A percentile compares a stretch with the other conserved stretches of the same genome.
Evolutionary conservation across 2,113 vertebrate genomes (phyloP).

Genomic region (Trogon melanurus): DNA sequence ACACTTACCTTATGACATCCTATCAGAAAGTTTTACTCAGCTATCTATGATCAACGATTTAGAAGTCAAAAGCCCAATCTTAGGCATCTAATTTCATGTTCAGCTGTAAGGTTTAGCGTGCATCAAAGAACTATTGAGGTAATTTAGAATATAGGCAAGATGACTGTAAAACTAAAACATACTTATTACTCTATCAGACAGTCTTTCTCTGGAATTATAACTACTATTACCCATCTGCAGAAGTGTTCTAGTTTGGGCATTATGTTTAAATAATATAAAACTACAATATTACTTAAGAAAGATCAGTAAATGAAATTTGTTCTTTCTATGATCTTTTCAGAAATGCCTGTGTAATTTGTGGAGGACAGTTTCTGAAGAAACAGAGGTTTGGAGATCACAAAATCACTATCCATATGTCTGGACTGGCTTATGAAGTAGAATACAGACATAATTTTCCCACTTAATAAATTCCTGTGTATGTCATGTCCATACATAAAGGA

Average conservation of each 20-base stretch:
- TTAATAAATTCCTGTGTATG: conserved; percentile 20
- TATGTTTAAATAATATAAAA: conserved; percentile 19
- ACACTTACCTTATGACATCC: not conserved
- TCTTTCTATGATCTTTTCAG: not conserved
- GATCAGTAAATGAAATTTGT: not conserved
- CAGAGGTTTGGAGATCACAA: not conserved
- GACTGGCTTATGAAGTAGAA: not conserved
- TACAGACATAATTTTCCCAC: not conserved
- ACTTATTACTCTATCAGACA: not conserved
- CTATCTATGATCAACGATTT: not conserved
- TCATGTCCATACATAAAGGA: conserved; percentile 21
- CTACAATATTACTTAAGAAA: not conserved
- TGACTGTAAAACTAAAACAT: not conserved
- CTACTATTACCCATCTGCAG: not conserved
- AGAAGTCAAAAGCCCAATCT: not conserved
- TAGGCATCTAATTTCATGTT: not conserved
- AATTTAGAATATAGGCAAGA: not conserved
- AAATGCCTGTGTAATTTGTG: not conserved
- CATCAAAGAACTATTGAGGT: not conserved
- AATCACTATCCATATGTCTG: not conserved
- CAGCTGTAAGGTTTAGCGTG: not conserved
- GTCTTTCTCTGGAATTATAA: not conserved
- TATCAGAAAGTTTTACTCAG: not conserved
- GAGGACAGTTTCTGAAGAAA: not conserved
- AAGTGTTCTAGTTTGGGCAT: not conserved